Evolutionary conservation across 1,140 invertebrate species (phyloP), one percentile per base, ranked within the genome.

Genomic region (Drosophila parabipectinata): DNA sequence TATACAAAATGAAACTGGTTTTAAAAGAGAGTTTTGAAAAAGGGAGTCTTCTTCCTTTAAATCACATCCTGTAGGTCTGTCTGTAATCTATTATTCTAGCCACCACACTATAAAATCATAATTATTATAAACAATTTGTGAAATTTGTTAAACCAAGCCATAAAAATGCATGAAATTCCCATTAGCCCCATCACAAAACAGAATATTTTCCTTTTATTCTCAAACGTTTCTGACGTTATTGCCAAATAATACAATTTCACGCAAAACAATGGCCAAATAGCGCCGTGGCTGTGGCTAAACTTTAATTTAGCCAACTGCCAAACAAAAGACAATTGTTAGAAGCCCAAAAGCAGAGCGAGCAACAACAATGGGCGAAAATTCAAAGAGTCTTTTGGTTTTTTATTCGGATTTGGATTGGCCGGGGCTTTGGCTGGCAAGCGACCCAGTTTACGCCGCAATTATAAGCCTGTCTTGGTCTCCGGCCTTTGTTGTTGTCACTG

Each of bases 401-500:
- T 72, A 59, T 75, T 72, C 58, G 67, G 50, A 66, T 80, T 56
- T 73, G 58, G 51, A 47, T 45, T 62, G 50, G 53, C 53, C 61
- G 44, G 69, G 41, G 61, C 61, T 18, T 10, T 10, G 41, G 44
- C 28, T 21, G 57, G 57, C 28, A 52, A 64, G 68, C 88, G 83
- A 87, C 83, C 83, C 83, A 87, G 83, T 87, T 87, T 79, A 83
- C 67, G 79, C 83, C 82, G 75, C 82, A 85, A 85, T 85, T 85
- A 85, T 85, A 87, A 69, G 82, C 68, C 77, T 71, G 59, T 74
- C 64, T 58, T 56, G 72, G 55, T 79, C 57, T 56, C 69, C 66
- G 59, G 21, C 21, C 14, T 54, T 47, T 52, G 50, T 24, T 68
- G 74, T 63, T 77, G 58, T 74, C 60, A 61, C 61, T 81, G 82